Conservation (phyloP, 2,797 vertebrate genomes). For the Apogon talboti region DNA sequence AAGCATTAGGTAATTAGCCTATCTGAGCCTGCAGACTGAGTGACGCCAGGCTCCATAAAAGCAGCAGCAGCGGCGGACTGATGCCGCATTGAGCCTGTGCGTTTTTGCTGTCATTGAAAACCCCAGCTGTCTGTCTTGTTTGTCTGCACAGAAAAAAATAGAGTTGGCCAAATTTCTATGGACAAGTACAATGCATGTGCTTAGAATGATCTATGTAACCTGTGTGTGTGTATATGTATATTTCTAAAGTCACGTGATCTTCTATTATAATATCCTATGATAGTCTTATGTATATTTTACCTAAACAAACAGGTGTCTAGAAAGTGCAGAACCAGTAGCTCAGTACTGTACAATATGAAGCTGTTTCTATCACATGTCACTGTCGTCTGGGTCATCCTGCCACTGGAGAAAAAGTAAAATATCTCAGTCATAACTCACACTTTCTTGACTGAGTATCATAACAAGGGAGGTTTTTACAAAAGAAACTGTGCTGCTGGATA, state of each 20-base stretch:
- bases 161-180: conserved; percentile 18
- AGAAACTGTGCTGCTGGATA: not conserved
- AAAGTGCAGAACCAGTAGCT: no score
- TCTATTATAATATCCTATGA: no score
- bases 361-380: no score
- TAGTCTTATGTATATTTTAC: no score
- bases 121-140: conserved; percentile 52
- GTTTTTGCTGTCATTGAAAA: conserved; percentile 67
- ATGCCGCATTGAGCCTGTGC: conserved; percentile 67
- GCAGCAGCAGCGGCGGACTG: conserved; percentile 58
- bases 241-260: no score
- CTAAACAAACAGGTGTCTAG: no score
- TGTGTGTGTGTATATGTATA: no score
- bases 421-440: not conserved
- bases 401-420: not conserved
- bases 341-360: no score
- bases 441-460: not conserved
- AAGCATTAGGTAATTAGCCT: conserved; percentile 86
- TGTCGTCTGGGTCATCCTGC: not conserved
- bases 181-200: not conserved
- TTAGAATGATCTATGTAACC: no score
- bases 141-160: conserved; percentile 32
- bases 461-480: not conserved
- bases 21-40: conserved; percentile 87
- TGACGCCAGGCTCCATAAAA: conserved; percentile 89